phyloP scores from a whole-genome alignment of 2,797 vertebrate genomes.

The Eupleurogrammus muticus region DNA sequence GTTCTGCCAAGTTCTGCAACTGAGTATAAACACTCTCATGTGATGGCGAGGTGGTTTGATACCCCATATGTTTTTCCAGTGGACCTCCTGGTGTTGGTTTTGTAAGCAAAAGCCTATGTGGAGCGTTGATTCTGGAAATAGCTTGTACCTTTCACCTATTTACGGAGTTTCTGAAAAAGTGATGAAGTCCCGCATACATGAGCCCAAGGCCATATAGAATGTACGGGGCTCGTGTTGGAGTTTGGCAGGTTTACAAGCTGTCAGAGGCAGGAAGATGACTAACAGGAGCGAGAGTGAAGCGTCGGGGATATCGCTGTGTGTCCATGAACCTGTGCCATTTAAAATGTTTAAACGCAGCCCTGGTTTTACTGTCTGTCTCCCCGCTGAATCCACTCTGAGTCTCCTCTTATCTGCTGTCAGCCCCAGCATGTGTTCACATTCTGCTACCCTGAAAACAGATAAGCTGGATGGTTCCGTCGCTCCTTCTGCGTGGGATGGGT shows the following conservation, averaged over 20 bases:
- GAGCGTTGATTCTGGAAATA: conserved; percentile 43
- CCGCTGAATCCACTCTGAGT: conserved; percentile 16
- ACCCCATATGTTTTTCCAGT: conserved; percentile 43
- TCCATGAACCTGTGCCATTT: conserved; percentile 15
- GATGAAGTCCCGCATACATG: neutral
- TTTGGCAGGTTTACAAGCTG: conserved; percentile 25
- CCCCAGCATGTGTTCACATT: conserved; percentile 33
- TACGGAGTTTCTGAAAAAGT: conserved; percentile 37
- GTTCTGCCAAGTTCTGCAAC: conserved; percentile 45
- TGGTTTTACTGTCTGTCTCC: conserved; percentile 5
- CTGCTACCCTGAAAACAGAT: conserved; percentile 39
- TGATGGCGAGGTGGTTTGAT: conserved; percentile 37
- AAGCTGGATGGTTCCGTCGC: conserved; percentile 28
- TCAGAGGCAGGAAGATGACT: conserved; percentile 12
- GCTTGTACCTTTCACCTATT: conserved; percentile 53
- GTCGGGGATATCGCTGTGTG: conserved; percentile 12
- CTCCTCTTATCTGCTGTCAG: conserved; percentile 43
- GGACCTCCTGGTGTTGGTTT: conserved; percentile 38
- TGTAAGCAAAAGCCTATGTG: conserved; percentile 43
- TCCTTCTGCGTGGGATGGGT: too few relatives aligned
- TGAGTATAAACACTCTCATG: conserved; percentile 49
- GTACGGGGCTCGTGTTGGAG: conserved; percentile 21
- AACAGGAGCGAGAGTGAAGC: conserved; percentile 20
- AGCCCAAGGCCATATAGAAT: neutral
- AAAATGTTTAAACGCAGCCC: conserved; percentile 17